Conservation (phyloP, 2,113 vertebrate genomes). For the Capra hircus region DNA sequence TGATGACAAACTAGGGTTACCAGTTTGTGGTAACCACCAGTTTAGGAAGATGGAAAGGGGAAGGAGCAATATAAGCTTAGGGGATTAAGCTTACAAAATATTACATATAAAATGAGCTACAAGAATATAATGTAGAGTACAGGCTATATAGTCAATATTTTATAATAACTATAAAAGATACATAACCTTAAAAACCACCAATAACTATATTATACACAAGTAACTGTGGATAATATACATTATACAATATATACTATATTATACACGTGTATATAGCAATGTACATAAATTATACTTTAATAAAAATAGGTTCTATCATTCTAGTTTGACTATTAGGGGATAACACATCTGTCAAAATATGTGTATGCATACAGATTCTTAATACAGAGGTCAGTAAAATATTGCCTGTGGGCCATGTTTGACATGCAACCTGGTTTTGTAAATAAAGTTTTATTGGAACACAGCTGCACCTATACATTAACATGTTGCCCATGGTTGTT, state of each 20-base stretch:
- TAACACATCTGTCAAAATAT: not conserved
- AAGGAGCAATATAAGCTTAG: not conserved
- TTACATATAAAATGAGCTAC: not conserved
- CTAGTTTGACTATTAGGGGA: not conserved
- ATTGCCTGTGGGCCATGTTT: not conserved
- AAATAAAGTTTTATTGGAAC: not conserved
- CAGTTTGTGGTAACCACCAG: not conserved
- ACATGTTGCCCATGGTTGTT: not conserved
- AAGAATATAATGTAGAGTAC: not conserved
- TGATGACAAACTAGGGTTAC: not conserved
- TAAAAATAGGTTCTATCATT: not conserved
- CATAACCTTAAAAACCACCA: not conserved
- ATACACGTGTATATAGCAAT: not conserved
- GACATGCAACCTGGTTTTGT: not conserved
- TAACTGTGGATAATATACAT: not conserved
- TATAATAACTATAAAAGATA: not conserved
- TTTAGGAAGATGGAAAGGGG: not conserved
- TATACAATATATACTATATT: not conserved
- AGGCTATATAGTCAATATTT: not conserved
- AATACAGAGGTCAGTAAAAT: not conserved
- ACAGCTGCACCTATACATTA: not conserved
- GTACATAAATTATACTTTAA: not conserved
- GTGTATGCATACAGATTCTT: not conserved
- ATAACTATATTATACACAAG: not conserved
- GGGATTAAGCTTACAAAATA: not conserved